Evolutionary conservation across 1,140 invertebrate genomes (phyloP), one percentile per base, ranked within the genome.

Genomic region (Lepidotrigona ventralis): DNA sequence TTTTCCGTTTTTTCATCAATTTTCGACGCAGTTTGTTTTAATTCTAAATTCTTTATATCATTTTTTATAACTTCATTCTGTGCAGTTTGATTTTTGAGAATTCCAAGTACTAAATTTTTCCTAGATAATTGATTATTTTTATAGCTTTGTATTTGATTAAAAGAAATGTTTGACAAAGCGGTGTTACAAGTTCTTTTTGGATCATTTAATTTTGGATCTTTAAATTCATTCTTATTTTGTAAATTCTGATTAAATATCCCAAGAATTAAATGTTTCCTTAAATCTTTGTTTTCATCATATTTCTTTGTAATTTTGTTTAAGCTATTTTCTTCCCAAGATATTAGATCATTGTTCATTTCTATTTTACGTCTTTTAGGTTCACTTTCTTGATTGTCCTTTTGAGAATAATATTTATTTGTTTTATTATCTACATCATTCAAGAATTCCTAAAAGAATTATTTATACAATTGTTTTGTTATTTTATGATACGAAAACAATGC

Each of bases 371-470:
- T 84, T 75, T 90, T 88, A 1, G 71, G n/a, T 71, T 69, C 14
- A 1, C 54, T 26, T 26, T 86, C 60, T 21, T 83, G 26, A 19
- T 56, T 56, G 5, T 82, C 66, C 54, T 46, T 39, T 72, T 73
- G 29, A 69, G 78, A 83, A 58, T 33, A 63, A 51, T 81, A 72
- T 14, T 72, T 23, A 14, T 58, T 26, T 14, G 85, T 73, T 74
- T 86, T 79, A 2, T 68, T 51, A 54, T 88, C 85, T 0, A 89
- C 33, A 54, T 89, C 85, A 19, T 90, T 81, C 14, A 89, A 66
- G 29, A 84, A 79, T 68, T 91, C 86, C 91, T 92, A 64, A 66
- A 46, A 54, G 26, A 39, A 54, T 80, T 53, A 51, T n/a, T 53
- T 53, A 8, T 46, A 3, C 1, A 15, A 68, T 78, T 68, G 17